Evolutionary conservation across 2,113 vertebrate species (phyloP), one percentile per base, ranked within the genome.

Genomic region (Rhinoderma darwinii): DNA sequence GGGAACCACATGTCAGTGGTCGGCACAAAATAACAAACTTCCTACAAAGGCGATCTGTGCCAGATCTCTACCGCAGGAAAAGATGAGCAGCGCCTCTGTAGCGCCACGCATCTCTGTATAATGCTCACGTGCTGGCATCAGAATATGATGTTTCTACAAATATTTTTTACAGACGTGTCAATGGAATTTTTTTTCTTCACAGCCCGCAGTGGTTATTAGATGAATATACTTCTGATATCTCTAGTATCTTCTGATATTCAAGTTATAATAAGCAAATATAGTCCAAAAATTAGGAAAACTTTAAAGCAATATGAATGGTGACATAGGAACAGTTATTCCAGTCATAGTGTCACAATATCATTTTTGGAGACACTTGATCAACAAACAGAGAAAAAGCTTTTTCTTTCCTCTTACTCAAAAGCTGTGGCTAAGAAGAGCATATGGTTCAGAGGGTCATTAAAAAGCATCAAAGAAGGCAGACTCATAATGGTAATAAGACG

Each of bases 401-500:
- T 91, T 93, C 91, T 92, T 92, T 92, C 90, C 91, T 95, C 94
- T 93, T 90, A 94, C 92, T 94, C 92, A 94, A 95, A 94, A 94
- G 91, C 91, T 90, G 92, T 93, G 92, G 91, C 92, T 93, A 93
- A 94, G 94, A 92, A 90, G 91, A 95, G 93, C 93, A 94, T 90
- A 90, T 89, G 68, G 94, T 95, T 96, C 95, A 96, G 94, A 95
- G 93, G 95, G 93, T 93, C 96, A 95, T 96, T 96, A 96, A 94
- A 95, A 96, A 95, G 94, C 95, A 94, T 94, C 93, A 96, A 96
- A 96, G 95, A 94, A 94, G 93, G 94, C 93, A 94, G 95, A 93
- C 93, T 92, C 94, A 93, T 96, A 96, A 96, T 96, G 94, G 94
- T 96, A 97, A 97, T 95, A 96, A 96, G 94, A 93, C 90, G 93